phyloP scores from a whole-genome alignment of 30 jellyfish, hydroid and myxozoan genomes.

The Rhopilema esculentum region DNA sequence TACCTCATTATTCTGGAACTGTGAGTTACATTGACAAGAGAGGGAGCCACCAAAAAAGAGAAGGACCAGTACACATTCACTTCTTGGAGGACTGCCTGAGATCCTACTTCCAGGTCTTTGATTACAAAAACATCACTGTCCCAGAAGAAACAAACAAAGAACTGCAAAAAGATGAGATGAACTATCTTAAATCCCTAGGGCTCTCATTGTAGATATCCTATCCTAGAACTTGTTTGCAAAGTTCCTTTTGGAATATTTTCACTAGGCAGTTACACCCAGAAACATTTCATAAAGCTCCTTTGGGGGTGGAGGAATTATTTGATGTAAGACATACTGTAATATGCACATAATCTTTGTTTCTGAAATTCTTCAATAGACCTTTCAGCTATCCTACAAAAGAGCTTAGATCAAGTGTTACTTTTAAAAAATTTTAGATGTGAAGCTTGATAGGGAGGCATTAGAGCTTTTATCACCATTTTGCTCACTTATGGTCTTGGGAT shows the following conservation, averaged over 20 bases:
- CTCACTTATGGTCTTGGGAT: too few species aligned
- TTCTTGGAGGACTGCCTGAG: constrained; percentile 7
- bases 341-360: too few species aligned
- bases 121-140: constrained; percentile 2
- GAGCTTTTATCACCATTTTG: too few species aligned
- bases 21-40: constrained; percentile 1
- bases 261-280: background rate
- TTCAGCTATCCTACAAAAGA: too few species aligned
- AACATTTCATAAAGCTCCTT: too few species aligned
- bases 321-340: too few species aligned
- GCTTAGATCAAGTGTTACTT: too few species aligned
- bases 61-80: constrained; percentile 10
- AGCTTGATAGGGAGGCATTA: too few species aligned
- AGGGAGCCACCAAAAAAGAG: background rate
- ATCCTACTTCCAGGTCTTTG: background rate
- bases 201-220: constrained; percentile 1
- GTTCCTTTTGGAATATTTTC: background rate
- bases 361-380: too few species aligned
- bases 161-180: background rate
- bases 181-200: background rate
- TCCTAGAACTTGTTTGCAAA: too few species aligned
- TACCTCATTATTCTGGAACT: background rate
- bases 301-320: too few species aligned
- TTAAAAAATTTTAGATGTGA: too few species aligned
- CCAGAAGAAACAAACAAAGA: constrained; percentile 9